Percentiles rank a stretch among this genome's conserved stretches.
These are phyloP conservation scores for Drosophila gaucha DNA, from an alignment of 2,888 invertebrate species.

Conservation along the genomic window DNA sequence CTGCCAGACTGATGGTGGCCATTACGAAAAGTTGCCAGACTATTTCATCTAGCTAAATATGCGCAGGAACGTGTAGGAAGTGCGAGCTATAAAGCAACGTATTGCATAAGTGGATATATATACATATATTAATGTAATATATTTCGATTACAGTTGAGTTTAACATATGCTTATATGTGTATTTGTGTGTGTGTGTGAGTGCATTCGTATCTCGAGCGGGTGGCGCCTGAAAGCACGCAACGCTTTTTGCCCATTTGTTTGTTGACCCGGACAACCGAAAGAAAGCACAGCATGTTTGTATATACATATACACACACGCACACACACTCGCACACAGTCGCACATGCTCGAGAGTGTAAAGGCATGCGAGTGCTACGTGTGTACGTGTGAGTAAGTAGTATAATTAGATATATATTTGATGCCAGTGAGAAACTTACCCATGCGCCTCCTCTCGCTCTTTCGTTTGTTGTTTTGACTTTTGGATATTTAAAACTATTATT, in stretches of 20 bases:
- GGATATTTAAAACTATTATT: neutral
- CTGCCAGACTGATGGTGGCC: constrained; percentile 10
- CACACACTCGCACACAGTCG: too few relatives aligned
- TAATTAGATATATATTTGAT: constrained; percentile 30
- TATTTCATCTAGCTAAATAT: constrained; percentile 1
- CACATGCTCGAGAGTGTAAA: constrained; percentile 14
- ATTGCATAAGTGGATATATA: constrained; percentile 4
- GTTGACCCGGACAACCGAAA: constrained; percentile 49
- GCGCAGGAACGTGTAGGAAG: constrained; percentile 2
- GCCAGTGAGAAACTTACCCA: constrained; percentile 32
- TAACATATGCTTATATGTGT: constrained; percentile 4
- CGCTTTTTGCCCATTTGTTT: constrained; percentile 57
- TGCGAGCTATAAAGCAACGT: neutral
- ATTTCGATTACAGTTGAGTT: neutral
- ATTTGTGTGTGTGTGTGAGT: constrained; percentile 2
- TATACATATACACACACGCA: too few relatives aligned
- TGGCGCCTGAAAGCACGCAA: constrained; percentile 58
- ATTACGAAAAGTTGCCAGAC: constrained; percentile 9
- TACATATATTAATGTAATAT: neutral
- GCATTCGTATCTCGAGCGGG: constrained; percentile 27
- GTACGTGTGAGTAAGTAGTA: constrained; percentile 11
- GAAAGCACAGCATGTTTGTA: constrained; percentile 31
- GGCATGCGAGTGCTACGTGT: constrained; percentile 11
- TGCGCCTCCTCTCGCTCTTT: constrained; percentile 18
- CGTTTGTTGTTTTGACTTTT: neutral